Conservation (phyloP, 2,888 invertebrate species). For the Epinotia ramella region DNA sequence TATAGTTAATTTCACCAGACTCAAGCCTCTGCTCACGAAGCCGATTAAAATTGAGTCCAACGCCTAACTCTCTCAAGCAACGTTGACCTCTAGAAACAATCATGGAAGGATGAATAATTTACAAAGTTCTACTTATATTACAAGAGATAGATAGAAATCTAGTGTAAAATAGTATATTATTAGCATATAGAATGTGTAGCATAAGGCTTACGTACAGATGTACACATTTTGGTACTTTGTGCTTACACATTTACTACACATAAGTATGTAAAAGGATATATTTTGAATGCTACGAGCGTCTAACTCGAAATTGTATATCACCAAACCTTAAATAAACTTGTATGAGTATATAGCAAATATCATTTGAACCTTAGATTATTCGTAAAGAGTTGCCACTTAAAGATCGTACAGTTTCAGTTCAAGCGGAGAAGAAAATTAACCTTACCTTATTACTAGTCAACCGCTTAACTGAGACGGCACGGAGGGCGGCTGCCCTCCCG, state of each 20-base stretch:
- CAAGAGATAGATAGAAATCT: conserved; percentile 81
- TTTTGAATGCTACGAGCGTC: conserved; percentile 56
- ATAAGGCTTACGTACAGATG: conserved; percentile 61
- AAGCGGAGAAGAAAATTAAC: conserved; percentile 11
- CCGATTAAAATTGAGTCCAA: conserved; percentile 46
- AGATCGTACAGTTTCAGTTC: conserved; percentile 63
- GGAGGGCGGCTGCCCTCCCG: too few relatives aligned
- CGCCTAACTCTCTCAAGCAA: conserved; percentile 45
- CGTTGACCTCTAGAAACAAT: conserved; percentile 55
- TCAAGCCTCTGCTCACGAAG: neutral
- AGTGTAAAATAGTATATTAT: conserved; percentile 70
- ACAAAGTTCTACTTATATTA: conserved; percentile 76
- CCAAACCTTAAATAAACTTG: conserved; percentile 63
- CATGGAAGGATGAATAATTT: conserved; percentile 79
- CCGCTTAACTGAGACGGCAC: too few relatives aligned
- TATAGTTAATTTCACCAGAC: conserved; percentile 5
- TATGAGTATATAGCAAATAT: conserved; percentile 61
- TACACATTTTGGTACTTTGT: conserved; percentile 71
- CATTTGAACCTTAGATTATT: conserved; percentile 62
- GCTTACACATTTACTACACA: conserved; percentile 62
- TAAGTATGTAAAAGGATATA: conserved; percentile 59
- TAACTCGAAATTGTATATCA: conserved; percentile 65
- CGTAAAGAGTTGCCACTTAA: conserved; percentile 74
- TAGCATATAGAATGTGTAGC: conserved; percentile 66
- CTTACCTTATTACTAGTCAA: neutral